phyloP scores from a whole-genome alignment of 2,888 invertebrate genomes.

The Tetragonula carbonaria region DNA sequence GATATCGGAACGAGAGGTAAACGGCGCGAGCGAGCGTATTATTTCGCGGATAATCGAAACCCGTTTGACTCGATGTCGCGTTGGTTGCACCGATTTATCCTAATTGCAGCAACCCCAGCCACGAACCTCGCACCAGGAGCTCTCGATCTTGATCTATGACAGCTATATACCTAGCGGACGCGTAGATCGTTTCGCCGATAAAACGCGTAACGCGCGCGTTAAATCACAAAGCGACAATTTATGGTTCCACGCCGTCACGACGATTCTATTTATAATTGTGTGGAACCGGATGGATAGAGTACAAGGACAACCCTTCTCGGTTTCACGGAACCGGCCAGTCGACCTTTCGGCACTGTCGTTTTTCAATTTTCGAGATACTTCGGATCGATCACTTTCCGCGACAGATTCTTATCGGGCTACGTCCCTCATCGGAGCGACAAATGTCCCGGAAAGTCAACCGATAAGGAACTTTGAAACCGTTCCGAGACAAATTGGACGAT shows the following conservation, averaged over 20 bases:
- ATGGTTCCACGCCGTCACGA: conserved; percentile 78
- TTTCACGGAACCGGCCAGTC: conserved; percentile 4
- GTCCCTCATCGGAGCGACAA: conserved; percentile 28
- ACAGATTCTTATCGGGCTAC: conserved; percentile 7
- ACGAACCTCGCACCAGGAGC: conserved; percentile 27
- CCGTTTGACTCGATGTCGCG: conserved; percentile 9
- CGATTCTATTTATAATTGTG: conserved; percentile 79
- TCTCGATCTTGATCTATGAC: conserved; percentile 54
- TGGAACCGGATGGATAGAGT: conserved; percentile 43
- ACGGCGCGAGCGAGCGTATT: conserved; percentile 11
- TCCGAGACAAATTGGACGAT: conserved; percentile 36
- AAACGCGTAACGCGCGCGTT: conserved; percentile 68
- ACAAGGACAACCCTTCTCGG: conserved; percentile 1
- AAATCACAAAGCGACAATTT: conserved; percentile 79
- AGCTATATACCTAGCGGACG: conserved; percentile 43
- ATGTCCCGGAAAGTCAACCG: conserved; percentile 27
- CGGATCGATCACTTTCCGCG: conserved; percentile 17
- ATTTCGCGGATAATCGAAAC: conserved; percentile 10
- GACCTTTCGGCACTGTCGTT: conserved; percentile 5
- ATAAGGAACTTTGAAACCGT: conserved; percentile 27
- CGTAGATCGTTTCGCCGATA: conserved; percentile 60
- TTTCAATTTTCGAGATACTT: conserved; percentile 39
- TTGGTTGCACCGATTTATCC: conserved; percentile 39
- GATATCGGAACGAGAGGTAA: neutral
- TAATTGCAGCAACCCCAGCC: conserved; percentile 43